phyloP scores from a whole-genome alignment of 2,797 vertebrate genomes.

The Synanceia verrucosa region DNA sequence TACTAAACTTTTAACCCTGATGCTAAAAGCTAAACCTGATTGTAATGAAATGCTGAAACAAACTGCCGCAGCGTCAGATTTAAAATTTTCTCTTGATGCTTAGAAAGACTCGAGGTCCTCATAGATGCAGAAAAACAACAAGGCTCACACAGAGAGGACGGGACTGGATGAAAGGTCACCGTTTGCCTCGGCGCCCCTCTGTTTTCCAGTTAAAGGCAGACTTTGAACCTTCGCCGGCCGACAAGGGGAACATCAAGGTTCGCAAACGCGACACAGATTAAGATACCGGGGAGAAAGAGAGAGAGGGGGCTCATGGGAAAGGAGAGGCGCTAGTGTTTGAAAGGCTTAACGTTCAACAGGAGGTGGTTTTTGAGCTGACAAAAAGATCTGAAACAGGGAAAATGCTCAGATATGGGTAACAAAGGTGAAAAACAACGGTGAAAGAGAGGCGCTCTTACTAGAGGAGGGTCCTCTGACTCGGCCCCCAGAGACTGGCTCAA shows the following conservation, averaged over 20 bases:
- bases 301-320: conserved; percentile 31
- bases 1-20: neutral
- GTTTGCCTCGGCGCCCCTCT: conserved; percentile 22
- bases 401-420: neutral
- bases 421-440: neutral
- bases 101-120: neutral
- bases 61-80: neutral
- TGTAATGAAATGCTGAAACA: too few species aligned
- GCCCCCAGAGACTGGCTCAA: conserved; percentile 81
- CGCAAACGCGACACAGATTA: conserved; percentile 42
- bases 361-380: conserved; percentile 4
- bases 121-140: neutral
- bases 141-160: neutral
- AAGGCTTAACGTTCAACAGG: conserved; percentile 39
- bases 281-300: conserved; percentile 17
- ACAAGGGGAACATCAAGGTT: conserved; percentile 57
- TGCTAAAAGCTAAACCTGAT: neutral
- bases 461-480: conserved; percentile 92
- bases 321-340: conserved; percentile 38
- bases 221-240: conserved; percentile 53
- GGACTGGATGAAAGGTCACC: conserved; percentile 48
- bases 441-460: conserved; percentile 86
- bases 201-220: conserved; percentile 52
- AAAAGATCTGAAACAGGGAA: conserved; percentile 1
- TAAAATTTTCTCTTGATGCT: neutral